phyloP scores from a whole-genome alignment of 2,888 invertebrate species.

The Stenoptilia bipunctidactyla region DNA sequence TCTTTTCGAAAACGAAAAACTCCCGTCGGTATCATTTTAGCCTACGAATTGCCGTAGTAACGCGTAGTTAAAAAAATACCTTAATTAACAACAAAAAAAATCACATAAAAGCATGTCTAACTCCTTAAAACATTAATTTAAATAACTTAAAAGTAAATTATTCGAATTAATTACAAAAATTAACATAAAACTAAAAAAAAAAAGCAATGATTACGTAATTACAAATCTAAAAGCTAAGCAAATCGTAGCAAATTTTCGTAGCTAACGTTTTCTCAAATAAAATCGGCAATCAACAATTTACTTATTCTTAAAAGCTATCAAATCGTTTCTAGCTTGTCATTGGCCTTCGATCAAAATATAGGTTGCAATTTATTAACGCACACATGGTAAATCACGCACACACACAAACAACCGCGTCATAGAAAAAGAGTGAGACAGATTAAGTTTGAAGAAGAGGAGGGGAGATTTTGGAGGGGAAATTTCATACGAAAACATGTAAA shows the following conservation, averaged over 20 bases:
- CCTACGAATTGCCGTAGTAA: conserved; percentile 33
- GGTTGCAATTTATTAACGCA: conserved; percentile 64
- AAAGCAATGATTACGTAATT: too few relatives aligned
- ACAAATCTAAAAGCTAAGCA: too few relatives aligned
- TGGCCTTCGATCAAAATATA: conserved; percentile 67
- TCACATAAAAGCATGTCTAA: too few relatives aligned
- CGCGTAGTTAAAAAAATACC: too few relatives aligned
- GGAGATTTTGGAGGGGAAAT: conserved; percentile 36
- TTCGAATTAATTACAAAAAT: too few relatives aligned
- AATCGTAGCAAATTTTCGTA: too few relatives aligned
- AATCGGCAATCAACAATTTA: background rate
- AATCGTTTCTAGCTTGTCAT: conserved; percentile 35
- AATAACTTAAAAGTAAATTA: too few relatives aligned
- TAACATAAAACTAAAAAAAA: too few relatives aligned
- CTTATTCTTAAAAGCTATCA: conserved; percentile 12
- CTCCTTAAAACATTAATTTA: too few relatives aligned
- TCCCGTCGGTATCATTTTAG: conserved; percentile 64
- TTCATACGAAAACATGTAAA: conserved; percentile 55
- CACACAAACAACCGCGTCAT: conserved; percentile 42
- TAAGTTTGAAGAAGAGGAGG: conserved; percentile 51
- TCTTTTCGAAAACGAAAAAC: too few relatives aligned
- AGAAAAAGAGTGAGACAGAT: conserved; percentile 69
- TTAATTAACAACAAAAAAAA: too few relatives aligned
- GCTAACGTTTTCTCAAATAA: too few relatives aligned
- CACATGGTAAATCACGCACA: conserved; percentile 30